Conservation (phyloP, 2,113 vertebrate genomes). For the Odocoileus virginianus region DNA sequence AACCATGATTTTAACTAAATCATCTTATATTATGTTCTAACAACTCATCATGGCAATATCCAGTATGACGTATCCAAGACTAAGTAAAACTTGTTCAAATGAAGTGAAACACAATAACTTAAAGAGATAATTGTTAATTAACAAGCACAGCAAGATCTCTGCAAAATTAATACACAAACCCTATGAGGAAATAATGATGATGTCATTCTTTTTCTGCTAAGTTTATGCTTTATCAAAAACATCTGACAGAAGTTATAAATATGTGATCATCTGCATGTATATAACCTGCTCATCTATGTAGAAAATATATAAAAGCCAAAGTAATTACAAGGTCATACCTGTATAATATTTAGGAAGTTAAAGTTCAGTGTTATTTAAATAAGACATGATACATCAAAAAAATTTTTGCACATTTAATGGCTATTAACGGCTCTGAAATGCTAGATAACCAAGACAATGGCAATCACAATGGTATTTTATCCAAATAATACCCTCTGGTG, state of each 20-base stretch:
- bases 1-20: neutral
- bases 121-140: slow-evolving; percentile 13
- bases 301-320: neutral
- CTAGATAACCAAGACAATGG: slow-evolving; percentile 71
- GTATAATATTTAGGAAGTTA: slow-evolving; percentile 28
- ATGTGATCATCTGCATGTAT: neutral
- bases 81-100: neutral
- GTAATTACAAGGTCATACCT: slow-evolving; percentile 41
- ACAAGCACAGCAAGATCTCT: neutral
- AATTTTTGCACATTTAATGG: slow-evolving; percentile 62
- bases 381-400: slow-evolving; percentile 61
- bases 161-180: neutral
- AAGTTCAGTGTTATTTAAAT: slow-evolving; percentile 17
- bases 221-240: neutral
- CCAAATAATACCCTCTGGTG: slow-evolving; percentile 78
- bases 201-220: neutral
- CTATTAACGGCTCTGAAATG: slow-evolving; percentile 75
- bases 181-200: neutral
- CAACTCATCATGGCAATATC: neutral
- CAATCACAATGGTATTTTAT: slow-evolving; percentile 79
- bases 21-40: neutral
- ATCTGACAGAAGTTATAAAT: neutral
- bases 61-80: neutral
- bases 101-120: neutral
- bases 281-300: neutral